A percentile compares a stretch with the other conserved stretches of the same genome.
Evolutionary conservation across 2,113 vertebrate species (phyloP).

Genomic region (Misgurnus anguillicaudatus): DNA sequence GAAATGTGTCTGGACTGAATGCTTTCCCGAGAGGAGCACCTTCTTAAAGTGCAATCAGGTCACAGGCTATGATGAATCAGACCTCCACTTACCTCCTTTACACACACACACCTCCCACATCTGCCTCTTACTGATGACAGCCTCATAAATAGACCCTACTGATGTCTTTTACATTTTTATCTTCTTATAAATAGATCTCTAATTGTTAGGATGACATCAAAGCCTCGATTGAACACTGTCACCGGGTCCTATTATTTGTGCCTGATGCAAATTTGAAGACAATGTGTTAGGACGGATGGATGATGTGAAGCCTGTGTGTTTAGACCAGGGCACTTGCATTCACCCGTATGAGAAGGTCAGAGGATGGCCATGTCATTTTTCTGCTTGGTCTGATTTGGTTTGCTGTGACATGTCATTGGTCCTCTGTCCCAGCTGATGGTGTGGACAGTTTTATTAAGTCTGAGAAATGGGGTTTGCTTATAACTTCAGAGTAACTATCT

Average conservation of each 20-base stretch:
- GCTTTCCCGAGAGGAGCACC: conserved; percentile 15
- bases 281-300: conserved; percentile 19
- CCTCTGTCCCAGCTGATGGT: conserved; percentile 9
- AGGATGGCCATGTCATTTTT: conserved; percentile 25
- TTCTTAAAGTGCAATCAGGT: conserved; percentile 46
- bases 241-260: background rate
- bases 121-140: background rate
- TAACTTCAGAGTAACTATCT: conserved; percentile 17
- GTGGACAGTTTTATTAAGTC: conserved; percentile 21
- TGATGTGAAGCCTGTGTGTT: background rate
- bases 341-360: background rate
- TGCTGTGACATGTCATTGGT: conserved; percentile 40
- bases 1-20: conserved; percentile 32
- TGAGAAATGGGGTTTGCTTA: conserved; percentile 28
- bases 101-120: conserved; percentile 8
- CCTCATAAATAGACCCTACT: conserved; percentile 12
- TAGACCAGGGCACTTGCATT: conserved; percentile 1
- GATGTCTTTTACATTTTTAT: background rate
- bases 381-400: conserved; percentile 29
- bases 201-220: conserved; percentile 8
- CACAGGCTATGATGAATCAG: conserved; percentile 16
- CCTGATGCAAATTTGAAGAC: conserved; percentile 4
- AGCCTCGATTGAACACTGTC: conserved; percentile 1
- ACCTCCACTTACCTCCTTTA: background rate
- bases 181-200: conserved; percentile 12